These are phyloP conservation scores for Girardinichthys multiradiatus DNA, from an alignment of 2,113 vertebrate species.

Conservation along the genomic window DNA sequence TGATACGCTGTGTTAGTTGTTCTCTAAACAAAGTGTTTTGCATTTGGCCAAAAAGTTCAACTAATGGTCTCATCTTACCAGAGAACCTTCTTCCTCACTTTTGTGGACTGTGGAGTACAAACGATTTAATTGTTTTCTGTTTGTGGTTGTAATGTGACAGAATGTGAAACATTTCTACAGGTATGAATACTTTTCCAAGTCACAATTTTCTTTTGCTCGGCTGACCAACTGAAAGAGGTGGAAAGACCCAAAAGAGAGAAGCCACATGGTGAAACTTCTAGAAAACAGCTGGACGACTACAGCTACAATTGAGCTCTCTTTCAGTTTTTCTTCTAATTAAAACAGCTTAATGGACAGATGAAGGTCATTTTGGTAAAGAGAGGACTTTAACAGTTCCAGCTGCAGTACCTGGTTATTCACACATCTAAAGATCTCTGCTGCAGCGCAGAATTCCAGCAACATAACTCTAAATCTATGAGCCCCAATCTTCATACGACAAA, in stretches of 20 bases:
- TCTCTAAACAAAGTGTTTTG: no score
- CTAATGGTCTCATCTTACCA: no score
- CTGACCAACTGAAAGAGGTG: neutral
- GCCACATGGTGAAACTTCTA: neutral
- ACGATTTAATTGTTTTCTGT: no score
- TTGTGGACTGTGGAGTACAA: no score
- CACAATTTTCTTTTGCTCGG: no score
- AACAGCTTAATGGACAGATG: constrained; percentile 58
- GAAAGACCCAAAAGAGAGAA: constrained; percentile 1
- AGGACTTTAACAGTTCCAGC: constrained; percentile 15
- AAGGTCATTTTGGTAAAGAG: constrained; percentile 33
- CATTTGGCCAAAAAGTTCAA: no score
- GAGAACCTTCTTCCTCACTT: no score
- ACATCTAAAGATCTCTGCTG: neutral
- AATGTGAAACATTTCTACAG: no score
- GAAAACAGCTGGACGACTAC: constrained; percentile 57
- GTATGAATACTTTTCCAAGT: no score
- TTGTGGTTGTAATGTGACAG: no score
- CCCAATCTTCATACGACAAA: neutral
- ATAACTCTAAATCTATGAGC: neutral
- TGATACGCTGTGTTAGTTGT: no score
- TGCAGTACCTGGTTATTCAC: constrained; percentile 13
- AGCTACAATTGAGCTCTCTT: constrained; percentile 52
- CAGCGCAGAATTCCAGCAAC: neutral
- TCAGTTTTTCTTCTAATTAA: constrained; percentile 56